Conservation (phyloP, 1,140 invertebrate genomes). For the Scaptomyza montana region DNA sequence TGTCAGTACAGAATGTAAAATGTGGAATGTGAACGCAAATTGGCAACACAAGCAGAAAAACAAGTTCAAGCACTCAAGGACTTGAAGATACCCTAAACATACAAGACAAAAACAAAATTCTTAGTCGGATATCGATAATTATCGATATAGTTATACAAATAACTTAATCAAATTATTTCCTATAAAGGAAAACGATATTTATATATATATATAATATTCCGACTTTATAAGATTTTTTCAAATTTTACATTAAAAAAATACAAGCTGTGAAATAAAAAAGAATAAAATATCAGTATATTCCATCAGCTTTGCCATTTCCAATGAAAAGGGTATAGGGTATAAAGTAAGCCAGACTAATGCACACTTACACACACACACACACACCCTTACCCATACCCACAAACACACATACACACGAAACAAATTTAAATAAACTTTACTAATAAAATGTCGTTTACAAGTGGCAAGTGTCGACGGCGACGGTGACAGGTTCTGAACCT, state of each 20-base stretch:
- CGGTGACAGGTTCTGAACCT: conserved; percentile 40
- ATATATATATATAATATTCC: no score
- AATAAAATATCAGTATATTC: no score
- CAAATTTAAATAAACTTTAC: conserved; percentile 82
- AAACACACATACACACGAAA: conserved; percentile 44
- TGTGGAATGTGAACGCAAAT: conserved; percentile 60
- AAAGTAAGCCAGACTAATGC: conserved; percentile 1
- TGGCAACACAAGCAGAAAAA: conserved; percentile 59
- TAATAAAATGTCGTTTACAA: conserved; percentile 82
- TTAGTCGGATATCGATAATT: no score
- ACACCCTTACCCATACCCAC: conserved; percentile 5
- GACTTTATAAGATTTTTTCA: no score
- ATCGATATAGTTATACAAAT: no score
- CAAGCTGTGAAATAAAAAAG: no score
- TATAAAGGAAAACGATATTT: no score
- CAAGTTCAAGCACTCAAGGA: background rate
- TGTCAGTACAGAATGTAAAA: conserved; percentile 26
- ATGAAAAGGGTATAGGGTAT: conserved; percentile 11
- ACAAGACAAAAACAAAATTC: no score
- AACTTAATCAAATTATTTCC: no score
- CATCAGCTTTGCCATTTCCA: background rate
- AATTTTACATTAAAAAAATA: no score
- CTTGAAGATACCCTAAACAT: background rate
- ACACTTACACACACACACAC: background rate
- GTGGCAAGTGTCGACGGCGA: conserved; percentile 75